Conservation (phyloP, 2,888 invertebrate genomes). For the Melanotus villosus region DNA sequence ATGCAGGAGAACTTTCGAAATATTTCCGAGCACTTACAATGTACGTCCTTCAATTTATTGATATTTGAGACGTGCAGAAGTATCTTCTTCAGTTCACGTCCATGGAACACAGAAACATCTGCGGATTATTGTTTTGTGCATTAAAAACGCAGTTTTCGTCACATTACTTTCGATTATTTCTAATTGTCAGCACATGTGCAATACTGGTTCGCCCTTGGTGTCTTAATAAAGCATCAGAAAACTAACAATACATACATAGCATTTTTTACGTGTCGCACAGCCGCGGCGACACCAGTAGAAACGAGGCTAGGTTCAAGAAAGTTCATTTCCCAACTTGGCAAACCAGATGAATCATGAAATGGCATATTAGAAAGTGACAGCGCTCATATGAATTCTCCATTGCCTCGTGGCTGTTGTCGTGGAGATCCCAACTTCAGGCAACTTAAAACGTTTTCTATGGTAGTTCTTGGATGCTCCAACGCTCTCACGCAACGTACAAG, state of each 20-base stretch:
- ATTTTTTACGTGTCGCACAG: constrained; percentile 25
- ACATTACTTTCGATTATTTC: too few relatives aligned
- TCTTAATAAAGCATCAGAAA: not conserved
- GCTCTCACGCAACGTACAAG: not conserved
- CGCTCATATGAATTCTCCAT: constrained; percentile 24
- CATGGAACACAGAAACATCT: too few relatives aligned
- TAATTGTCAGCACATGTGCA: not conserved
- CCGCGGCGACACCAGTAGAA: constrained; percentile 28
- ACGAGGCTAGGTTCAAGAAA: constrained; percentile 39
- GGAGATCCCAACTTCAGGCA: not conserved
- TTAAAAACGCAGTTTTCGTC: too few relatives aligned
- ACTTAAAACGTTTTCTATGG: too few relatives aligned
- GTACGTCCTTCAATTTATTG: too few relatives aligned
- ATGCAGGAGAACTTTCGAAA: too few relatives aligned
- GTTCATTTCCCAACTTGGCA: constrained; percentile 38
- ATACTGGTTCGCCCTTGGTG: not conserved
- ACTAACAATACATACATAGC: constrained; percentile 26
- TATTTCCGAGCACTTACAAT: too few relatives aligned
- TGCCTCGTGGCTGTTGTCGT: constrained; percentile 10
- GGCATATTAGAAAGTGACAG: constrained; percentile 38
- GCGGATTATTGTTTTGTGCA: too few relatives aligned
- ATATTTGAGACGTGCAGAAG: too few relatives aligned
- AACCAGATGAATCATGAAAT: constrained; percentile 37
- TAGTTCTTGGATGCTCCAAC: not conserved
- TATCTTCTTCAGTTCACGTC: too few relatives aligned